Evolutionary conservation across 2,888 invertebrate species (phyloP), one percentile per base, ranked within the genome.

Genomic region (Tinea semifulvella): DNA sequence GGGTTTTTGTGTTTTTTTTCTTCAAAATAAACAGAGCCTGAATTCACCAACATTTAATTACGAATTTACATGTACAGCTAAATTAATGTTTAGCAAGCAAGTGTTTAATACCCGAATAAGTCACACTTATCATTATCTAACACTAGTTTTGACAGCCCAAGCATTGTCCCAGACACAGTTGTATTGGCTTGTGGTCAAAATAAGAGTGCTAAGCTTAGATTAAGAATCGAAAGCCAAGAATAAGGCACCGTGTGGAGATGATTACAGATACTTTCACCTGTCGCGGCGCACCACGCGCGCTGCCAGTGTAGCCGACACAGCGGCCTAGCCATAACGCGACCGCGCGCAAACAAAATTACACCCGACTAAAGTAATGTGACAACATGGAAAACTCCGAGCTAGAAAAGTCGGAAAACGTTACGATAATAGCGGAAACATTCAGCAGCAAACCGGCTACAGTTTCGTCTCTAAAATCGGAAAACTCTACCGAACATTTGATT

Each of bases 401-500:
- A 42, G 46, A n/a, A 22, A 38, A 40, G 22, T 42, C 43, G 22
- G 35, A 25, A 28, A 46, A 11, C 7, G 46, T 46, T 42, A 60
- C 53, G 53, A 58, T 62, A 53, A 56, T 60, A 48, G 63, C 56
- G 50, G 52, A 53, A 42, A 50, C 56, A 52, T 56, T 63, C 59
- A 55, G 49, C 58, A 61, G 53, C 56, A 60, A 62, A 48, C 59
- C 69, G 45, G 70, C 73, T 44, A 80, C 82, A 17, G 73, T 80
- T 47, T 79, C 81, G 58, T 77, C 77, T 54, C 61, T 80, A 46
- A 76, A 80, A 50, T 81, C 81, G 6, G 75, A 82, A 56, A 74
- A 80, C 59, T 85, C 85, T 16, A 84, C 84, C 2, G 84, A 85
- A 53, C 84, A 83, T 49, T 54, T 86, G 35, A 85, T 86, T 47